Conservation (phyloP, 2,888 invertebrate genomes). For the Tortricodes alternella region DNA sequence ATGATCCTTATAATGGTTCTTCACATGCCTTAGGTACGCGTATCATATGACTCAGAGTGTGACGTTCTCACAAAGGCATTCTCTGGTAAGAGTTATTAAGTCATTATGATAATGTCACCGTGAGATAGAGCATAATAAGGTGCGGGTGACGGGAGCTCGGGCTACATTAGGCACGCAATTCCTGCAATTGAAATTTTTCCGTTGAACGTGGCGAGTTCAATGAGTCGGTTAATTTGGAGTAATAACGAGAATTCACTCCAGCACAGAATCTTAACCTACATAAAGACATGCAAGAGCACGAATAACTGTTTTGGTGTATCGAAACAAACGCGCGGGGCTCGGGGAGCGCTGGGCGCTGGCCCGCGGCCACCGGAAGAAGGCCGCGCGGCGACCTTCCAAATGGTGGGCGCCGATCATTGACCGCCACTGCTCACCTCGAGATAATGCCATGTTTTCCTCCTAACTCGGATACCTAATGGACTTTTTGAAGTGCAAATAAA, state of each 20-base stretch:
- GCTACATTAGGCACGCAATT: slow-evolving; percentile 55
- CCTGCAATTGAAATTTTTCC: slow-evolving; percentile 52
- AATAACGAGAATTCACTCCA: slow-evolving; percentile 63
- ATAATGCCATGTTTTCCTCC: slow-evolving; percentile 18
- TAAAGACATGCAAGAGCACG: slow-evolving; percentile 74
- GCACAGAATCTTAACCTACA: slow-evolving; percentile 78
- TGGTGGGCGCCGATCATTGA: slow-evolving; percentile 72
- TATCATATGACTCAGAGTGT: slow-evolving; percentile 64
- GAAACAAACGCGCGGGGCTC: slow-evolving; percentile 67
- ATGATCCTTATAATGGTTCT: slow-evolving; percentile 57
- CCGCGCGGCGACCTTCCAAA: slow-evolving; percentile 79
- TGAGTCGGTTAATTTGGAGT: slow-evolving; percentile 62
- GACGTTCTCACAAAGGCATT: slow-evolving; percentile 74
- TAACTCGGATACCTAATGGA: not conserved
- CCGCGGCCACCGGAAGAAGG: slow-evolving; percentile 70
- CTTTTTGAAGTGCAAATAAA: too few species aligned
- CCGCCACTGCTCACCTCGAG: slow-evolving; percentile 42
- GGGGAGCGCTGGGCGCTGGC: slow-evolving; percentile 40
- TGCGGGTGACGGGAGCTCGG: slow-evolving; percentile 42
- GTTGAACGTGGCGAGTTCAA: slow-evolving; percentile 51
- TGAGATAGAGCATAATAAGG: slow-evolving; percentile 53
- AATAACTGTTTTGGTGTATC: slow-evolving; percentile 72
- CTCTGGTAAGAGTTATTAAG: slow-evolving; percentile 69
- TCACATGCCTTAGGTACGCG: slow-evolving; percentile 49
- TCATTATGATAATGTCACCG: slow-evolving; percentile 69